Evolutionary conservation across 1,140 invertebrate genomes (phyloP).

Genomic region (Thaumatotibia leucotreta): DNA sequence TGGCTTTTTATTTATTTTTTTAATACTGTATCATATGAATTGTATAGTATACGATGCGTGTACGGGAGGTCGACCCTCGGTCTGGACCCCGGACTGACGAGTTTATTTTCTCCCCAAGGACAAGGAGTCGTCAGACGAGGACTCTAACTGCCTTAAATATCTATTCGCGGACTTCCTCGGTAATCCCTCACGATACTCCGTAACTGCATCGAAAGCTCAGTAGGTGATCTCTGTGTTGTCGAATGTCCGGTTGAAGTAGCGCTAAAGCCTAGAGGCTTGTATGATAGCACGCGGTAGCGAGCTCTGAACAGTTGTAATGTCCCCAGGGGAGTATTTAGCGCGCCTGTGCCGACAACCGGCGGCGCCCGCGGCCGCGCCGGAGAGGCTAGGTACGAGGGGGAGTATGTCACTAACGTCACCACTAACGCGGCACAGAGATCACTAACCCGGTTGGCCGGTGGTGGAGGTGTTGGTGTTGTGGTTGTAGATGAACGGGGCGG

Average conservation of each 20-base stretch:
- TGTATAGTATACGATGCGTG: conserved; percentile 18
- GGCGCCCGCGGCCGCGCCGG: conserved; percentile 32
- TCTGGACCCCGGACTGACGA: conserved; percentile 30
- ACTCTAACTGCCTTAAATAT: conserved; percentile 81
- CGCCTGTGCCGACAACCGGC: conserved; percentile 51
- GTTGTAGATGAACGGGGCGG: conserved; percentile 83
- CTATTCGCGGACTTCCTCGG: conserved; percentile 78
- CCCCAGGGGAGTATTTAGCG: conserved; percentile 60
- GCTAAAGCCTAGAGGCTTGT: conserved; percentile 35
- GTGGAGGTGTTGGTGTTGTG: conserved; percentile 42
- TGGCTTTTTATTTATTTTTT: conserved; percentile 67
- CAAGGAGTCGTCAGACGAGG: conserved; percentile 77
- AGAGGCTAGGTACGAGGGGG: conserved; percentile 16
- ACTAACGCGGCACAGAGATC: conserved; percentile 18
- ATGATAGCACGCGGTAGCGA: not conserved
- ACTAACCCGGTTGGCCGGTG: conserved; percentile 21
- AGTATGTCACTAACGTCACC: conserved; percentile 41
- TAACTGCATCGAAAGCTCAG: conserved; percentile 41
- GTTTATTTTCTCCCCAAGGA: conserved; percentile 66
- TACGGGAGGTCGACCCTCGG: conserved; percentile 2
- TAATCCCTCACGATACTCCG: conserved; percentile 59
- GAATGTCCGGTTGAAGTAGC: conserved; percentile 51
- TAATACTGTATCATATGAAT: conserved; percentile 29
- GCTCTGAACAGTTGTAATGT: conserved; percentile 26
- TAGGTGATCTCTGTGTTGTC: conserved; percentile 65